Evolutionary conservation across 1,140 invertebrate species (phyloP).

Genomic region (Rhagoletis pomonella): DNA sequence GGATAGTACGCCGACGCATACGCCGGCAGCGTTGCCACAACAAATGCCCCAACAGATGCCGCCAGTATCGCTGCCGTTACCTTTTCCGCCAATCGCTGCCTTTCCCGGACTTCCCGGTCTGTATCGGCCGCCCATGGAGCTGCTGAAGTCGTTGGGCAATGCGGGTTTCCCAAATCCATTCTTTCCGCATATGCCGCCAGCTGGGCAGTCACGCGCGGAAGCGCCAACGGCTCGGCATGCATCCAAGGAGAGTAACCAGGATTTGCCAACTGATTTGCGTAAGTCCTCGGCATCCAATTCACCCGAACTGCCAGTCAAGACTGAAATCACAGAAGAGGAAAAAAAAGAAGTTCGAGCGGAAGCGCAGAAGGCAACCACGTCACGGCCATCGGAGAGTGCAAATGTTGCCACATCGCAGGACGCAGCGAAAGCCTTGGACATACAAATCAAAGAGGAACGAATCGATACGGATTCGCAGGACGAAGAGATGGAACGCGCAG

Average conservation of each 20-base stretch:
- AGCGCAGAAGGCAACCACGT: background rate
- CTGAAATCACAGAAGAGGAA: slow-evolving; percentile 61
- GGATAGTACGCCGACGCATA: slow-evolving; percentile 84
- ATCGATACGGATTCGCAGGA: slow-evolving; percentile 60
- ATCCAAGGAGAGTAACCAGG: slow-evolving; percentile 82
- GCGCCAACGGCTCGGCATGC: slow-evolving; percentile 78
- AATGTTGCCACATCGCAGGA: slow-evolving; percentile 57
- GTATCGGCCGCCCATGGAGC: slow-evolving; percentile 78
- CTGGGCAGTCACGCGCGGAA: slow-evolving; percentile 72
- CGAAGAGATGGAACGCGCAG: slow-evolving; percentile 22
- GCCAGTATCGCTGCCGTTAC: slow-evolving; percentile 63
- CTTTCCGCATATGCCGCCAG: slow-evolving; percentile 72
- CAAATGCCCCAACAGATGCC: slow-evolving; percentile 73
- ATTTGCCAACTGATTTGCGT: slow-evolving; percentile 86
- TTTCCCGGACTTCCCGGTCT: slow-evolving; percentile 78
- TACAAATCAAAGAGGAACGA: slow-evolving; percentile 69
- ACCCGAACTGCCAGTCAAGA: slow-evolving; percentile 61
- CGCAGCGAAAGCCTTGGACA: slow-evolving; percentile 60
- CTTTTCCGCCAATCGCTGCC: slow-evolving; percentile 64
- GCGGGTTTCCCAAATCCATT: slow-evolving; percentile 66
- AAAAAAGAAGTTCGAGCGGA: slow-evolving; percentile 48
- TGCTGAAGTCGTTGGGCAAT: slow-evolving; percentile 68
- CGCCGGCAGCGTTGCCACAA: slow-evolving; percentile 74
- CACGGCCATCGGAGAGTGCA: background rate
- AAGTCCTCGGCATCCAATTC: slow-evolving; percentile 76